These are phyloP conservation scores for Falco biarmicus DNA, from an alignment of 2,797 vertebrate genomes.

Conservation along the genomic window DNA sequence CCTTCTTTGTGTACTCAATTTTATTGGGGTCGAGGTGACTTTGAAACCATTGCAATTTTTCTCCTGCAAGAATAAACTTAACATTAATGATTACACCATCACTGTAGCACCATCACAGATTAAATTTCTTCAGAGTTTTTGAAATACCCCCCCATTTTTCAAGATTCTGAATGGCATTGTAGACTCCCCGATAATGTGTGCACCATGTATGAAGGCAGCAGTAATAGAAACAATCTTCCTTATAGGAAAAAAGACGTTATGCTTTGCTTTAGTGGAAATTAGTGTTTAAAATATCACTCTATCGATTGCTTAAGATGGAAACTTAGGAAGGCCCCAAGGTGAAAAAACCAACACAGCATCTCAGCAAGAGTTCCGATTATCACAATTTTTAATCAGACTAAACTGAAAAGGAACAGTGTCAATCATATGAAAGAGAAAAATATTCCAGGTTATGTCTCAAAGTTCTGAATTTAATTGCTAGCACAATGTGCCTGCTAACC, in stretches of 20 bases:
- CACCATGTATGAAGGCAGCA: not conserved
- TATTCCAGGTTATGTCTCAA: not conserved
- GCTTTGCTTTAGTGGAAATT: not conserved
- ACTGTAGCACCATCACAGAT: not conserved
- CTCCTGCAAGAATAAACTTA: conserved; percentile 80
- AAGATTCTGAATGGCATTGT: not conserved
- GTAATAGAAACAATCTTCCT: not conserved
- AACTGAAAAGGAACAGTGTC: not conserved
- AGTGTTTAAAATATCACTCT: not conserved
- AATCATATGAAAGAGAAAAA: not conserved
- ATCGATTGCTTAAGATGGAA: not conserved
- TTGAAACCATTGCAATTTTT: conserved; percentile 96
- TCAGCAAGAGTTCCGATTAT: not conserved
- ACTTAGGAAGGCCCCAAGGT: not conserved
- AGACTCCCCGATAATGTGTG: not conserved
- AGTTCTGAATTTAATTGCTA: not conserved
- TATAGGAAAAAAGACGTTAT: accelerated
- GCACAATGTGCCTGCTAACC: not conserved
- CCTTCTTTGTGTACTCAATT: conserved; percentile 84
- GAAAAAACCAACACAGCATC: not conserved
- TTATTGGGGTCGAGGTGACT: conserved; percentile 86
- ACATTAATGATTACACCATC: not conserved
- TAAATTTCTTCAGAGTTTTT: not conserved
- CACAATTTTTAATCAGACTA: not conserved
- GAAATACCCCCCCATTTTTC: not conserved